Evolutionary conservation across 2,113 vertebrate genomes (phyloP), one percentile per base, ranked within the genome.

Genomic region (Corvus moneduloides): DNA sequence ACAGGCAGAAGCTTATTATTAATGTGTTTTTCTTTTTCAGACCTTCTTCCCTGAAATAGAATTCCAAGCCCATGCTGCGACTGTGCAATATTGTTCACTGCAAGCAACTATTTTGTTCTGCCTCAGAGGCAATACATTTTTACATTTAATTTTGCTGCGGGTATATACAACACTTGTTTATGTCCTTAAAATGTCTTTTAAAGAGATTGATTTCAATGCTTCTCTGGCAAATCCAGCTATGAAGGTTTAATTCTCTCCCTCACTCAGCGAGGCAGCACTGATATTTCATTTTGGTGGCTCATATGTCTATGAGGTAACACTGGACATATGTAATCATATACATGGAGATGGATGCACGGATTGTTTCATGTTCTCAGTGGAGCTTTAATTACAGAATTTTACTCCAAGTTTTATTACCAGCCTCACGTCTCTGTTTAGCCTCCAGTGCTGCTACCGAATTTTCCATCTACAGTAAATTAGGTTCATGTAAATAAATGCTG

Each of bases 171-270:
- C 82, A 87, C 93, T 97, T 97, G 96, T 97, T 98, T 97, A 97
- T 97, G 94, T 96, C 97, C 87, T 98, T 97, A 98, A 97, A 97
- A 96, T 89, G 94, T 82, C 93, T 98, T 97, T 98, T 97, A 97
- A 97, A 94, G 80, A 97, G 97, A 98, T 96, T 97, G 93, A 98
- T 98, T 98, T 97, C 89, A 83, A 87, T 96, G 81, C 82, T 94
- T 96, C 84, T 78, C 93, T 77, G 94, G 96, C 96, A 98, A 98
- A 97, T 97, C 87, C 58, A 95, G 82, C 89, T 94, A 88, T 24
- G 78, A 96, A 83, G 73, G 96, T 95, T 90, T 97, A 97, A 96
- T 97, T 97, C 94, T 90, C 84, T 92, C 76, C 79, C 85, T 97
- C 96, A 94, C 68, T 43, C 82, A 67, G 76, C 32, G 28, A 95